A percentile compares a stretch with the other conserved stretches of the same genome.
Conservation (phyloP, 2,797 vertebrate species). For the Pangasius macronema region DNA sequence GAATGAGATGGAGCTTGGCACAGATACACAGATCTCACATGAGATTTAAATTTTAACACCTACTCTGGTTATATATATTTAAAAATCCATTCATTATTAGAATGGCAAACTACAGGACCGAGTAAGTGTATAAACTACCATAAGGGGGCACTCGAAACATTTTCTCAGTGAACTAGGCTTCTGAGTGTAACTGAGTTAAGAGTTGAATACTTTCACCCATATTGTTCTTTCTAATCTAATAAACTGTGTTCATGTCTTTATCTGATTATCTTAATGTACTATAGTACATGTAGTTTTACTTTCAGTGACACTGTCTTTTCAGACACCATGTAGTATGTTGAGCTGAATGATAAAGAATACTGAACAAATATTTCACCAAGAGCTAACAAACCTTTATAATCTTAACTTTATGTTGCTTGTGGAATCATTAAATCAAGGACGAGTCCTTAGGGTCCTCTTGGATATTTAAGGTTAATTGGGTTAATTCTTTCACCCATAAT, state of each 20-base stretch:
- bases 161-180: not conserved
- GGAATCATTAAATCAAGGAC: not conserved
- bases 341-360: not conserved
- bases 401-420: not conserved
- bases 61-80: too few relatives aligned
- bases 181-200: not conserved
- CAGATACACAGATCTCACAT: not conserved
- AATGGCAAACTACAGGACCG: not conserved
- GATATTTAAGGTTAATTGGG: not conserved
- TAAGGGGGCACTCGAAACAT: slow-evolving; percentile 9
- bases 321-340: not conserved
- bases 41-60: not conserved
- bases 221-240: not conserved
- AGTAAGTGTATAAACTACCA: not conserved
- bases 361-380: not conserved
- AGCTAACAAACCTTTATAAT: not conserved
- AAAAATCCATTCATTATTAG: not conserved
- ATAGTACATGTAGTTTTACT: not conserved
- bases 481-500: not conserved
- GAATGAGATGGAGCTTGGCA: not conserved
- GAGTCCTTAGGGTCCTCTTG: not conserved
- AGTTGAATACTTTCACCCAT: not conserved
- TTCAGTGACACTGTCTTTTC: not conserved
- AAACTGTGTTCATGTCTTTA: not conserved
- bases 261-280: not conserved